phyloP scores from a whole-genome alignment of 2,113 vertebrate species.

The Coptodon bakossiorum region DNA sequence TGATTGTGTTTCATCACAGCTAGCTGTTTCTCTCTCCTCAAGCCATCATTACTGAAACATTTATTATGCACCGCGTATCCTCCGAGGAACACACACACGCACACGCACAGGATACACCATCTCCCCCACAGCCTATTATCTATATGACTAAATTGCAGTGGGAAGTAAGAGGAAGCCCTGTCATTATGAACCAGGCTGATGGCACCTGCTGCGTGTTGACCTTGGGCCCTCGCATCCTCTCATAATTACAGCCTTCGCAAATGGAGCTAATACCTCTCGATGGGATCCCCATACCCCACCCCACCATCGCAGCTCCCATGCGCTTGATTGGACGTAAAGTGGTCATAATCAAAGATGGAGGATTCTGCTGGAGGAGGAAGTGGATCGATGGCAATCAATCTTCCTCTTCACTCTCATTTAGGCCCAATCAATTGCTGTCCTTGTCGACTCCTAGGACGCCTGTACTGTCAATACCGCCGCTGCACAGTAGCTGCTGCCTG shows the following conservation, averaged over 20 bases:
- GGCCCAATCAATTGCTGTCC: constrained; percentile 60
- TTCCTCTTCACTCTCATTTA: constrained; percentile 65
- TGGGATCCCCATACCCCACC: constrained; percentile 23
- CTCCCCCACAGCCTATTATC: constrained; percentile 35
- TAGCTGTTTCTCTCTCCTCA: constrained; percentile 5
- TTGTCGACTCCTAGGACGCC: constrained; percentile 58
- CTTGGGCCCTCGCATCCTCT: constrained; percentile 45
- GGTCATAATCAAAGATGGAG: constrained; percentile 66
- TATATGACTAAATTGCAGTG: constrained; percentile 53
- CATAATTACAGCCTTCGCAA: constrained; percentile 58
- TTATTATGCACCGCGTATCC: constrained; percentile 21
- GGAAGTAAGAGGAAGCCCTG: constrained; percentile 34
- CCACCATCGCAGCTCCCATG: constrained; percentile 9
- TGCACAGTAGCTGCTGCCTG: constrained; percentile 10
- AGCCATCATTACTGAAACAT: constrained; percentile 12
- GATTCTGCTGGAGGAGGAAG: constrained; percentile 35
- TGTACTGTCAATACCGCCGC: constrained; percentile 28
- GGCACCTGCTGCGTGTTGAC: constrained; percentile 58
- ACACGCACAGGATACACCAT: neutral
- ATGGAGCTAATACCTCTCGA: constrained; percentile 54
- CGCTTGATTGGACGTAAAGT: constrained; percentile 56
- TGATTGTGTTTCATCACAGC: neutral
- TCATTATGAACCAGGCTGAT: constrained; percentile 47
- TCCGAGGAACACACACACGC: neutral
- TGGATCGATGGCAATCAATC: constrained; percentile 63